phyloP scores from a whole-genome alignment of 2,113 vertebrate genomes.

The Sigmodon hispidus region DNA sequence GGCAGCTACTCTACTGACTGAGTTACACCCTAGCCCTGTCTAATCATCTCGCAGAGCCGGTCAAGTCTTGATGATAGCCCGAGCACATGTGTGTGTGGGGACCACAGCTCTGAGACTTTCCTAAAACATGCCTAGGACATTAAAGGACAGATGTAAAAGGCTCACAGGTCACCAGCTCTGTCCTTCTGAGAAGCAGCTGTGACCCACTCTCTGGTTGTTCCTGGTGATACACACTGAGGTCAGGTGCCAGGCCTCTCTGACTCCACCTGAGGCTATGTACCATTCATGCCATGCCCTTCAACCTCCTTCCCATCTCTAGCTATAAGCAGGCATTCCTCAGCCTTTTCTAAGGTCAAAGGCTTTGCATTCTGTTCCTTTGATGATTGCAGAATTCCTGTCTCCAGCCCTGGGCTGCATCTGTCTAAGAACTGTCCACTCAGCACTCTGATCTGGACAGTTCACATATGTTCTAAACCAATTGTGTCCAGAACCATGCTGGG shows the following conservation, averaged over 20 bases:
- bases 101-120: background rate
- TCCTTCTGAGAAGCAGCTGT: background rate
- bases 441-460: background rate
- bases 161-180: background rate
- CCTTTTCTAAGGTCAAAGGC: background rate
- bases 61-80: background rate
- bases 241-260: background rate
- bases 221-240: background rate
- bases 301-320: background rate
- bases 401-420: background rate
- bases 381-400: background rate
- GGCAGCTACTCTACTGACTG: background rate
- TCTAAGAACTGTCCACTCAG: background rate
- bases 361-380: background rate
- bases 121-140: background rate
- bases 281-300: background rate
- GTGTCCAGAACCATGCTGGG: background rate
- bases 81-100: background rate
- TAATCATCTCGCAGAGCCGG: background rate
- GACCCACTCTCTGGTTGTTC: background rate
- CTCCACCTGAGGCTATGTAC: background rate
- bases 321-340: background rate
- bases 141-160: background rate
- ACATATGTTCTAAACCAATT: background rate
- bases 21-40: background rate